A percentile compares a stretch with the other conserved stretches of the same genome.
These are phyloP conservation scores for Mystacides longicornis DNA, from an alignment of 2,888 invertebrate species.

Conservation along the genomic window DNA sequence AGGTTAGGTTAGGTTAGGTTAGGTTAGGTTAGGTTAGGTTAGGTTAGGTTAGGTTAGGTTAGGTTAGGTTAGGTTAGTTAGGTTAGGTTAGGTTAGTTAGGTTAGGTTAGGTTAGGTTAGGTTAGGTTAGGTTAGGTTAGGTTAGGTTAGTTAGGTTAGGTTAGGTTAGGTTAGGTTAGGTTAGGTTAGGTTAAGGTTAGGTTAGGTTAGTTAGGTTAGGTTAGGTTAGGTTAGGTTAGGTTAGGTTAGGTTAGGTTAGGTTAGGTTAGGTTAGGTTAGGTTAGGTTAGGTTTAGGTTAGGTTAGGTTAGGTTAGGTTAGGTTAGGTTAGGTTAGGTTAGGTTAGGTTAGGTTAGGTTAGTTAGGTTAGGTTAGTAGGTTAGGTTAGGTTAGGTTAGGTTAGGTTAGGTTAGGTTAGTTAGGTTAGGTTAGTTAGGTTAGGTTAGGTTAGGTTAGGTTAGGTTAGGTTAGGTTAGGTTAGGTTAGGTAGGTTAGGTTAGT, in stretches of 20 bases:
- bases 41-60: conserved; percentile 12
- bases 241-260: conserved; percentile 16
- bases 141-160: conserved; percentile 5
- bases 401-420: conserved; percentile 23
- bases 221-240: conserved; percentile 9
- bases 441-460: conserved; percentile 22
- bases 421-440: conserved; percentile 1
- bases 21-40: conserved; percentile 12
- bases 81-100: conserved; percentile 9
- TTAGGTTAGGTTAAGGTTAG: neutral
- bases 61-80: conserved; percentile 12
- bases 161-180: conserved; percentile 8
- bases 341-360: conserved; percentile 14
- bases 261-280: conserved; percentile 8
- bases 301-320: conserved; percentile 13
- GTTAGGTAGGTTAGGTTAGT: conserved; percentile 21
- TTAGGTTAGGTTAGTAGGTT: conserved; percentile 24
- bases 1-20: conserved; percentile 8
- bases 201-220: conserved; percentile 8
- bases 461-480: conserved; percentile 24
- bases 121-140: conserved; percentile 8
- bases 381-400: conserved; percentile 25
- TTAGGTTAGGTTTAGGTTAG: conserved; percentile 11
- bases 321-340: conserved; percentile 13
- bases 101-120: conserved; percentile 1